A percentile compares a stretch with the other conserved stretches of the same genome.
Conservation (phyloP, 2,113 vertebrate genomes). For the Chascanopsetta lugubris region DNA sequence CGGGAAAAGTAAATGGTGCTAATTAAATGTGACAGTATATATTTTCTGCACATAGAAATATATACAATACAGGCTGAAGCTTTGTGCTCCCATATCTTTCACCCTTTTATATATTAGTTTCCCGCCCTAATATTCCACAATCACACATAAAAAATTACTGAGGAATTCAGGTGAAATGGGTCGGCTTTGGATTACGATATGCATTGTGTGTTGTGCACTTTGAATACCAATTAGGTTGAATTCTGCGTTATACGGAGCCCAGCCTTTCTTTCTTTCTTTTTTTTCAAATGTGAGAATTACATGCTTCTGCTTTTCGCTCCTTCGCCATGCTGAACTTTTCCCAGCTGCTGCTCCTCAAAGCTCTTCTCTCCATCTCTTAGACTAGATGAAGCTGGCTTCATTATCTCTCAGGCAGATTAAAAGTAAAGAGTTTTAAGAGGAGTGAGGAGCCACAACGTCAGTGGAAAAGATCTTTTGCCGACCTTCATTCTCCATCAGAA, state of each 20-base stretch:
- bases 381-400: conserved; percentile 44
- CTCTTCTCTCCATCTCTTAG: conserved; percentile 30
- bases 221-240: conserved; percentile 49
- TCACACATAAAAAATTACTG: conserved; percentile 13
- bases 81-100: not conserved
- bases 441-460: conserved; percentile 34
- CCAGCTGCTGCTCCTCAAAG: conserved; percentile 46
- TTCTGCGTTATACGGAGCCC: conserved; percentile 31
- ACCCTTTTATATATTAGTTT: conserved; percentile 5
- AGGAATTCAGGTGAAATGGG: conserved; percentile 47
- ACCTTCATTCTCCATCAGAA: conserved; percentile 48
- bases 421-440: conserved; percentile 56
- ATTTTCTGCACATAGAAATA: not conserved
- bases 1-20: too few species aligned
- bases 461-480: conserved; percentile 44
- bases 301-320: conserved; percentile 24
- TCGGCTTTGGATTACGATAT: conserved; percentile 49
- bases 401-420: conserved; percentile 70
- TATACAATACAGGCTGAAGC: not conserved
- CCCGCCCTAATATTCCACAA: not conserved
- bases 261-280: conserved; percentile 41
- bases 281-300: conserved; percentile 55
- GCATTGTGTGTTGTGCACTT: conserved; percentile 30
- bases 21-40: not conserved
- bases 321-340: conserved; percentile 35